phyloP scores from a whole-genome alignment of 2,888 invertebrate genomes.

The Cerastis rubricosa region DNA sequence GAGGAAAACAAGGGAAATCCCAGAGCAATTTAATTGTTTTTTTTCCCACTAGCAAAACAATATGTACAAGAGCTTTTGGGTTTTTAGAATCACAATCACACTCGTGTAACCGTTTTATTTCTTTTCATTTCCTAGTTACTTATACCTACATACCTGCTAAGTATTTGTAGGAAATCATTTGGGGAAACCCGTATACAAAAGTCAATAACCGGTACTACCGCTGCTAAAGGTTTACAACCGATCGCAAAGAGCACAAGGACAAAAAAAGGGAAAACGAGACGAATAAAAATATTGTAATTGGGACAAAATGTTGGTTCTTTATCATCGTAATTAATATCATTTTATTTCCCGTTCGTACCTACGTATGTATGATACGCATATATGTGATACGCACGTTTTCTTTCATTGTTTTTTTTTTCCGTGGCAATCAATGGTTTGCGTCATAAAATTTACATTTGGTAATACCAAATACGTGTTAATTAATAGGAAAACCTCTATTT shows the following conservation, averaged over 20 bases:
- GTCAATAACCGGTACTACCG: too few relatives aligned
- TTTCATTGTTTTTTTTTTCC: not conserved
- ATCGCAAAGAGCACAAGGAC: too few relatives aligned
- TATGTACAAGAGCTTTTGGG: not conserved
- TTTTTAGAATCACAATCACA: not conserved
- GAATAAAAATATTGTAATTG: not conserved
- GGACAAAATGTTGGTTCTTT: not conserved
- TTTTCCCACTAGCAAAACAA: constrained; percentile 7
- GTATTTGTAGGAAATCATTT: not conserved
- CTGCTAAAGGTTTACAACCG: too few relatives aligned
- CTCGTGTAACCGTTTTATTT: not conserved
- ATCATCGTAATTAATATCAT: not conserved
- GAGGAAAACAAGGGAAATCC: constrained; percentile 34
- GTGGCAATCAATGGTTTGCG: not conserved
- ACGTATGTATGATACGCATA: too few relatives aligned
- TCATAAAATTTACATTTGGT: not conserved
- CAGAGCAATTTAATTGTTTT: constrained; percentile 37
- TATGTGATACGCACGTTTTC: not conserved
- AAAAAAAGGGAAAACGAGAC: not conserved
- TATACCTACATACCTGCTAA: not conserved
- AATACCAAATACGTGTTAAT: not conserved
- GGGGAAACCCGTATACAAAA: too few relatives aligned
- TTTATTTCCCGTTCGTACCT: not conserved
- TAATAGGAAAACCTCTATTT: not conserved
- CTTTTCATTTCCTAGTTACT: constrained; percentile 3